A percentile compares a stretch with the other conserved stretches of the same genome.
Conservation (phyloP, 2,888 invertebrate genomes). For the Acleris laterana region DNA sequence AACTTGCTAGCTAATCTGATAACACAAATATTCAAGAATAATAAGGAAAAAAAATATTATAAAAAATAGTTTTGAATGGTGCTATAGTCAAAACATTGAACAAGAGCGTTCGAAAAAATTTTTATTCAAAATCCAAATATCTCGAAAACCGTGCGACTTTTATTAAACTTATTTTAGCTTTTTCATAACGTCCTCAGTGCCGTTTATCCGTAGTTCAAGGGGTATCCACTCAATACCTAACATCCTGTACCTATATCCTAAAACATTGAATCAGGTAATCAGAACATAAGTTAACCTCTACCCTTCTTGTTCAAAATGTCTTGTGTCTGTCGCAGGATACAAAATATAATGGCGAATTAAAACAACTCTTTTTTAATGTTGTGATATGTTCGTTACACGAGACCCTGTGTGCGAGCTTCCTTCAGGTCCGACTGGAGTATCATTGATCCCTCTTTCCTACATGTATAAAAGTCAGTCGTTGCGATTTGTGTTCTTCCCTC, state of each 20-base stretch:
- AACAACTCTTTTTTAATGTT: constrained; percentile 41
- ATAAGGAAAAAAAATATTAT: no score
- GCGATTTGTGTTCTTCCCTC: constrained; percentile 33
- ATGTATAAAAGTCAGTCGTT: constrained; percentile 64
- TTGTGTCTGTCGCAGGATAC: constrained; percentile 8
- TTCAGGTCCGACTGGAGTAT: constrained; percentile 63
- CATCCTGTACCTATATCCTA: constrained; percentile 3
- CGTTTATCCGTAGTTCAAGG: no score
- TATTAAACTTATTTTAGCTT: no score
- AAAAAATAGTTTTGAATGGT: no score
- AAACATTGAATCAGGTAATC: constrained; percentile 25
- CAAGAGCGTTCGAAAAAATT: no score
- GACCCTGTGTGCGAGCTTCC: constrained; percentile 72
- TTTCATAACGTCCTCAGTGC: no score
- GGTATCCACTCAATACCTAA: no score
- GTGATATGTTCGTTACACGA: constrained; percentile 71
- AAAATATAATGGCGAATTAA: constrained; percentile 14
- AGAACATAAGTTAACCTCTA: not conserved
- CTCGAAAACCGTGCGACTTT: no score
- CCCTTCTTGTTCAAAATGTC: constrained; percentile 8
- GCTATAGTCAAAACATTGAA: no score
- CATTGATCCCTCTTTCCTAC: constrained; percentile 68
- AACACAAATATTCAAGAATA: no score
- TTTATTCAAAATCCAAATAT: no score
- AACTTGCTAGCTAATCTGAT: no score